Conservation (phyloP, 1,140 invertebrate species). For the Drosophila parvula region DNA sequence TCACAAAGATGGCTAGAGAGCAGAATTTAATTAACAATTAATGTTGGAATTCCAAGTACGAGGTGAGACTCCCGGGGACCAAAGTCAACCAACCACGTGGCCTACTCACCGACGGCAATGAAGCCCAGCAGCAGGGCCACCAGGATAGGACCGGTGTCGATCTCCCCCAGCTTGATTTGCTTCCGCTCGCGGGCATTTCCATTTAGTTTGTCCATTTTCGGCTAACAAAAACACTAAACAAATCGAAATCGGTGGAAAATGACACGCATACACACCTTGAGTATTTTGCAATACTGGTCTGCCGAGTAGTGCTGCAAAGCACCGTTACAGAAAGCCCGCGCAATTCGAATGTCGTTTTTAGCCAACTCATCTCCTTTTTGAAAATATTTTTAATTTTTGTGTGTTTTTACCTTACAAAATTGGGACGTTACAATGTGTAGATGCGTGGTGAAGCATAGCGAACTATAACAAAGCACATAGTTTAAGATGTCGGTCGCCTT, state of each 20-base stretch:
- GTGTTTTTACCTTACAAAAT: slow-evolving; percentile 38
- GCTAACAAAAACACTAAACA: slow-evolving; percentile 25
- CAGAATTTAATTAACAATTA: slow-evolving; percentile 4
- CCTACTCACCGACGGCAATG: slow-evolving; percentile 85
- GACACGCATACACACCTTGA: slow-evolving; percentile 41
- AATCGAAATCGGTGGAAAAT: slow-evolving; percentile 39
- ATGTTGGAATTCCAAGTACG: not conserved
- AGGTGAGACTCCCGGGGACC: slow-evolving; percentile 18
- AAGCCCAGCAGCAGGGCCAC: slow-evolving; percentile 85
- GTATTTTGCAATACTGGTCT: slow-evolving; percentile 13
- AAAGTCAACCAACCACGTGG: slow-evolving; percentile 49
- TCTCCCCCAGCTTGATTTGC: slow-evolving; percentile 75
- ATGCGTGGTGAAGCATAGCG: slow-evolving; percentile 46
- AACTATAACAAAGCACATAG: slow-evolving; percentile 49
- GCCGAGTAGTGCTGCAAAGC: not conserved
- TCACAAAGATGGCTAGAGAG: slow-evolving; percentile 73
- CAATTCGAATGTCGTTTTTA: slow-evolving; percentile 10
- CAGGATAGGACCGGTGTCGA: slow-evolving; percentile 84
- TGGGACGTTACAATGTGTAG: slow-evolving; percentile 35
- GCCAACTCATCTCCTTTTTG: not conserved
- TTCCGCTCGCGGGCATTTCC: slow-evolving; percentile 49
- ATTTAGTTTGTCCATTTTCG: slow-evolving; percentile 71
- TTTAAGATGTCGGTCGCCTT: slow-evolving; percentile 8
- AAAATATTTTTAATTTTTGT: slow-evolving; percentile 42
- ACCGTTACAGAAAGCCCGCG: not conserved